phyloP scores from a whole-genome alignment of 2,113 vertebrate species.

The Actinemys pallida region DNA sequence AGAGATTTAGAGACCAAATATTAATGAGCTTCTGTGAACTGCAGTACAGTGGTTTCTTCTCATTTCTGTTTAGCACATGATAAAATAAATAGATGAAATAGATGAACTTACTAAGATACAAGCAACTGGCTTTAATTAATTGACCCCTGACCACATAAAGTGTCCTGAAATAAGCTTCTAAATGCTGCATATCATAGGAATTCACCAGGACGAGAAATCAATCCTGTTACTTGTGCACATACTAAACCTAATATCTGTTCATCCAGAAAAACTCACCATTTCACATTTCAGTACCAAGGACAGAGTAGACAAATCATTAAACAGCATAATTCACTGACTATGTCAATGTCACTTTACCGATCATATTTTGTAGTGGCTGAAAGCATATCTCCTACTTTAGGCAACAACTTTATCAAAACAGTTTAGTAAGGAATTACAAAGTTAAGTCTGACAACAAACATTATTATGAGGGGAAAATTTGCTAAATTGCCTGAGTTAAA shows the following conservation, averaged over 20 bases:
- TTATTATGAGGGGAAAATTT: fast-evolving
- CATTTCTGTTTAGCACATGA: background rate
- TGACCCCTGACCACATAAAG: too few relatives aligned
- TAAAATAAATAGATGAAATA: background rate
- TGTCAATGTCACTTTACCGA: background rate
- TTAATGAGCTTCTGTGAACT: background rate
- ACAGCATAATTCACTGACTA: background rate
- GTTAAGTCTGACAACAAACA: fast-evolving
- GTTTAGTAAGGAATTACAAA: background rate
- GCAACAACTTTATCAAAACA: background rate
- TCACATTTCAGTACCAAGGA: constrained; percentile 54
- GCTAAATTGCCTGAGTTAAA: fast-evolving
- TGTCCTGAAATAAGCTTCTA: background rate
- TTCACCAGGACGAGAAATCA: background rate
- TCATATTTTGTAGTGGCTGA: background rate
- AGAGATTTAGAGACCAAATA: background rate
- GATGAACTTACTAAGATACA: background rate
- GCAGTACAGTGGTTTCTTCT: background rate
- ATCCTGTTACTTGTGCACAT: background rate
- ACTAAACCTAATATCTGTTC: background rate
- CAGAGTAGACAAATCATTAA: constrained; percentile 1
- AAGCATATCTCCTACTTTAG: background rate
- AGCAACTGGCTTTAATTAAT: background rate
- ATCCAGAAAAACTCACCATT: background rate
- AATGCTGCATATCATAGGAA: background rate